Base-by-base conservation (phyloP, 2,113 vertebrate genomes). In the Paramormyrops kingsleyae region DNA sequence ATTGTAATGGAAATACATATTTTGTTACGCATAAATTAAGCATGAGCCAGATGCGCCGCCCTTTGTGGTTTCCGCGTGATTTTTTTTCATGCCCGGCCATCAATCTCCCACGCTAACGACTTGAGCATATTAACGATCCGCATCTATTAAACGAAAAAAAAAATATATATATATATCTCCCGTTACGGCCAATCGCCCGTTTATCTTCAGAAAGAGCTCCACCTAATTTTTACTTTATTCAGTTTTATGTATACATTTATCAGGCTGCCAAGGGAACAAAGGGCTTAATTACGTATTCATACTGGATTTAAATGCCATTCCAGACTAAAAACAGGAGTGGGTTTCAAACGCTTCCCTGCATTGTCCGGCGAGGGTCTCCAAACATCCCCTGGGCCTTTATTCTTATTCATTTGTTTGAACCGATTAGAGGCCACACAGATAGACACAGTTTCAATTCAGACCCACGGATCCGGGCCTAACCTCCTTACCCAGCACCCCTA, bases 351-450 rank as follows among this genome's bases (percentile, higher is more conserved):
- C 19, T 85, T 10, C 10, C 21, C 77, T 47, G 74, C 21, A 27
- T 89, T 89, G 91, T 62, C 10, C 13, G 35, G 10, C 4, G 50
- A 84, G 13, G 24, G 52, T 35, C 89, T 49, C 52, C 52, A 53
- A 59, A 62, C 77, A 53, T 46, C 19, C 21, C 87, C 50, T 77
- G 88, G 91, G 83, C 52, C 89, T 91, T 92, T 92, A 93, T 95
- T 96, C 92, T 92, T 92, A 96, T 96, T 96, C 95, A 96, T 96
- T 94, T 95, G 95, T 95, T 95, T 96, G 91, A 93, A 91, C 89
- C 93, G 91, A 92, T 93, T 92, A 93, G 88, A 87, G 96, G 95
- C 96, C 96, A 96, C 95, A 96, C 95, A 96, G 94, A 93, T 92
- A 95, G 95, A 93, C n/a, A 77, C 89, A 91, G 92, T 91, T 31